Conservation (phyloP, 2,113 vertebrate species). For the Urocynchramus pylzowi region DNA sequence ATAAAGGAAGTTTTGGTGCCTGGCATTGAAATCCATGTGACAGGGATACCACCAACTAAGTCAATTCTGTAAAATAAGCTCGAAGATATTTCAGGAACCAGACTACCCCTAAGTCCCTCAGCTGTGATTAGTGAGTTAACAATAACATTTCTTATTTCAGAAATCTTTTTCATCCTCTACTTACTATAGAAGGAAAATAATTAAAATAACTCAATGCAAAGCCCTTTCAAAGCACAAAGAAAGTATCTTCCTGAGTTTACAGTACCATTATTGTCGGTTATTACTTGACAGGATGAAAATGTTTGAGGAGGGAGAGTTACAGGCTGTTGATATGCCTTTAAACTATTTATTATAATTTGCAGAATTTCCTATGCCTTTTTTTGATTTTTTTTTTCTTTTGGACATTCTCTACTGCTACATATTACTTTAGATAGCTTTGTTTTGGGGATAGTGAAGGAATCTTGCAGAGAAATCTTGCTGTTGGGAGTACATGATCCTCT, state of each 20-base stretch:
- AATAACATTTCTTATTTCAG: constrained; percentile 54
- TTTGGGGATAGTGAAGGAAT: neutral
- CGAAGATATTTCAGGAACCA: constrained; percentile 28
- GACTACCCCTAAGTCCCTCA: constrained; percentile 10
- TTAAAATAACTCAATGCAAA: constrained; percentile 40
- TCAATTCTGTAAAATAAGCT: constrained; percentile 29
- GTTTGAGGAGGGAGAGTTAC: neutral
- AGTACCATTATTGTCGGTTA: neutral
- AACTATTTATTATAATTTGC: neutral
- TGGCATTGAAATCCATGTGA: constrained; percentile 21
- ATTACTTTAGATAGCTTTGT: neutral
- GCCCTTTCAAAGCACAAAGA: constrained; percentile 17
- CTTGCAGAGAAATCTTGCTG: neutral
- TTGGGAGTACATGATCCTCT: neutral
- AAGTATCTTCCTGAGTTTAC: neutral
- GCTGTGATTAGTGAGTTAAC: constrained; percentile 50
- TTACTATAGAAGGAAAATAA: constrained; percentile 47
- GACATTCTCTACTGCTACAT: neutral
- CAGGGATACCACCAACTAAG: constrained; percentile 24
- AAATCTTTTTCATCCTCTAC: constrained; percentile 20
- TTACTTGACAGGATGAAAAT: neutral
- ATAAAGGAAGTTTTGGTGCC: constrained; percentile 6
- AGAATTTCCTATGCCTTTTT: neutral
- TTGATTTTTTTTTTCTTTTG: neutral
- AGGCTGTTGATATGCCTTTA: neutral